Evolutionary conservation across 2,888 invertebrate genomes (phyloP).

Genomic region (Temnothorax ravouxi): DNA sequence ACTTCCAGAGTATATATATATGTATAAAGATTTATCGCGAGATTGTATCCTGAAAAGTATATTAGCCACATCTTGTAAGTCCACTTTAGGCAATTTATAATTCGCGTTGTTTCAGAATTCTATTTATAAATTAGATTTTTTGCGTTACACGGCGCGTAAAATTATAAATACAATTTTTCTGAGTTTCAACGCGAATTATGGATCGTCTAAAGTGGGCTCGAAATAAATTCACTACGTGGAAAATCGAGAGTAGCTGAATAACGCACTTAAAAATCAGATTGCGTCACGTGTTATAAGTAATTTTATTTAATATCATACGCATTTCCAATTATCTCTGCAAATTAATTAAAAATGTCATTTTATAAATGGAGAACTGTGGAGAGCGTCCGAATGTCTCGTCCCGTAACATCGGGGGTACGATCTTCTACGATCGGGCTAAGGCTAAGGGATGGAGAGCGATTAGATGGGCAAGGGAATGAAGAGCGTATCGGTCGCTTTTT

Average conservation of each 20-base stretch:
- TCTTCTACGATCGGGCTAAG: background rate
- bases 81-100: background rate
- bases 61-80: background rate
- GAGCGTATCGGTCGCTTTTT: background rate
- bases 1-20: background rate
- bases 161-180: background rate
- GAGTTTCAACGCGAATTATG: background rate
- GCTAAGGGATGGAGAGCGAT: background rate
- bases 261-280: conserved; percentile 21
- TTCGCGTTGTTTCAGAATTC: background rate
- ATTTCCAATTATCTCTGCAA: conserved; percentile 24
- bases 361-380: background rate
- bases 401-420: background rate
- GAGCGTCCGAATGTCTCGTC: background rate
- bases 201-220: background rate
- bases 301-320: conserved; percentile 16
- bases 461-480: background rate
- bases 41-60: background rate
- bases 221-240: background rate
- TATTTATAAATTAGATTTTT: background rate
- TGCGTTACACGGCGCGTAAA: background rate
- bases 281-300: conserved; percentile 1
- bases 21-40: background rate
- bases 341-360: conserved; percentile 21
- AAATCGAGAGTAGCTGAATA: conserved; percentile 5